Percentiles rank a stretch among this genome's conserved stretches.
Evolutionary conservation across 2,888 invertebrate genomes (phyloP).

Genomic region (Bombylius discolor): DNA sequence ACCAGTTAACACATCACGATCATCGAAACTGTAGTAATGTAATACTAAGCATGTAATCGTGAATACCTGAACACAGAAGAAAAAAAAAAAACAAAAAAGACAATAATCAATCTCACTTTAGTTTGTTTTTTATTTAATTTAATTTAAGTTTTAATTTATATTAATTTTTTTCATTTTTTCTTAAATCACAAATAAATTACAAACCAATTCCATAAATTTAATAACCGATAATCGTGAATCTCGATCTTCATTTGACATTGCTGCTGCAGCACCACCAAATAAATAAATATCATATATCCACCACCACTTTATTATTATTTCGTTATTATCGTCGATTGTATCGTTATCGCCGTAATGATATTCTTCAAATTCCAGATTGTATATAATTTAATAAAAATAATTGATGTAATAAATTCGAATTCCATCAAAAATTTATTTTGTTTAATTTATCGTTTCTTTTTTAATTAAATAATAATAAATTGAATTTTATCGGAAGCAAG

Average conservation of each 20-base stretch:
- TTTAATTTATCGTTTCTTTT: no score
- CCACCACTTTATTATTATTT: neutral
- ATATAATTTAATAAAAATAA: neutral
- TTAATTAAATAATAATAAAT: no score
- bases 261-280: neutral
- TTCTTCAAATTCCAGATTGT: neutral
- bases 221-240: conserved; percentile 31
- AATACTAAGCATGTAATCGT: conserved; percentile 55
- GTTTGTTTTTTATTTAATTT: neutral
- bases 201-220: conserved; percentile 36
- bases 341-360: no score
- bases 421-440: neutral
- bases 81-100: neutral
- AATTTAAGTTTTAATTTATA: neutral
- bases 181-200: neutral
- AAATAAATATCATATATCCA: neutral
- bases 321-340: no score
- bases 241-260: conserved; percentile 31
- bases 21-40: conserved; percentile 55
- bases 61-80: conserved; percentile 40
- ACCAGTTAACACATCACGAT: conserved; percentile 39
- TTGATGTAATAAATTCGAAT: neutral
- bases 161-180: neutral
- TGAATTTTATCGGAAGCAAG: no score
- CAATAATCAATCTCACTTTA: no score